Evolutionary conservation across 1,140 invertebrate genomes (phyloP), one percentile per base, ranked within the genome.

Genomic region (Pseudomyrmex concolor): DNA sequence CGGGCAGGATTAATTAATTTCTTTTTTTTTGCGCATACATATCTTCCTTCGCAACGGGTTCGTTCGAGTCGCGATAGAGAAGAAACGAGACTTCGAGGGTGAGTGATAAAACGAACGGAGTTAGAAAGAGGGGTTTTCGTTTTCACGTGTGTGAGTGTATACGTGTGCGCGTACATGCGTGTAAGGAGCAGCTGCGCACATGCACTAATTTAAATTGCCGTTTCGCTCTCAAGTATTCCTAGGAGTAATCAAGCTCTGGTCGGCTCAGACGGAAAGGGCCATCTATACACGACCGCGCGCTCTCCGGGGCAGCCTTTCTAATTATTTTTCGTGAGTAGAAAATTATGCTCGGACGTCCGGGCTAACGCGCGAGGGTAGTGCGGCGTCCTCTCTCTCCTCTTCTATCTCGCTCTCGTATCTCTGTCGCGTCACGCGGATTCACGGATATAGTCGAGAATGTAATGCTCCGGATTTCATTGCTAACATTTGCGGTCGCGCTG

Each of bases 121-220:
- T 19, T 10, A 48, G 34, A 45, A 70, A 78, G 74, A 25, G 74
- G 45, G 74, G 34, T 57, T 9, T 43, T 55, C n/a, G 34, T 78
- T 68, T 78, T 34, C n/a, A 25, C 60, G 10, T 62, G 59, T 17
- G 25, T 63, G 34, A 12, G 59, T 60, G 19, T 22, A 8, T 43
- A 25, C 2, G 7, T 54, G 12, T 10, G 9, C 19, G 25, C 10
- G 68, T 45, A 13, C 19, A 15, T 15, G 17, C 51, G 25, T 1
- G 43, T 12, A 45, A 43, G 48, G 57, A 7, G 57, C 57, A 81
- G 45, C 70, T 71, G 63, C 62, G 59, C 50, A 48, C 72, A 59
- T 84, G 64, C 57, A 64, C 85, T 87, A 84, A 87, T 87, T 87
- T 87, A 87, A 87, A 87, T 87, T 87, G 86, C 86, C 85, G 85